These are phyloP conservation scores for Standfussiana lucernea DNA, from an alignment of 2,888 invertebrate species.

Conservation along the genomic window DNA sequence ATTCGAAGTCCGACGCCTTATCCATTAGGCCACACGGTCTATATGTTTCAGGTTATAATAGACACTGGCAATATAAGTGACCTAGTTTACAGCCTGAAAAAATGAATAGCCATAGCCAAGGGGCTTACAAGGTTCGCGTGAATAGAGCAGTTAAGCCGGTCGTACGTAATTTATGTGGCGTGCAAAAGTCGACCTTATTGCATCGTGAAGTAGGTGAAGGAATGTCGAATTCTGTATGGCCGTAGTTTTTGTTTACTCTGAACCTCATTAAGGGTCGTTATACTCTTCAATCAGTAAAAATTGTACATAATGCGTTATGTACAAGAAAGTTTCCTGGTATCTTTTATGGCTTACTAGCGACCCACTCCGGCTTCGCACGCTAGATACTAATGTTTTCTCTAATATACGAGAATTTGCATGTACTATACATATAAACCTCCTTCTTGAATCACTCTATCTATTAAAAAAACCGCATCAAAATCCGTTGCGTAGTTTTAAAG, in stretches of 20 bases:
- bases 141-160: background rate
- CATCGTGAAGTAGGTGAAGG: background rate
- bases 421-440: no score
- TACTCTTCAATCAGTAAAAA: background rate
- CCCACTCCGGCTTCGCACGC: no score
- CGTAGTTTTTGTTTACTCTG: background rate
- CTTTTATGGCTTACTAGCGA: no score
- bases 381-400: no score
- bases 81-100: constrained; percentile 18
- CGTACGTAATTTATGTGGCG: background rate
- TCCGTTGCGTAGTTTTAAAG: no score
- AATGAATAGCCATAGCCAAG: background rate
- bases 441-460: no score
- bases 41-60: constrained; percentile 21
- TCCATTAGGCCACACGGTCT: constrained; percentile 93
- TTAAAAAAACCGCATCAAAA: no score
- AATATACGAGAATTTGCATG: no score
- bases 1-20: constrained; percentile 94
- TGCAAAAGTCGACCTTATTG: background rate
- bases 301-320: no score
- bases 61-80: background rate
- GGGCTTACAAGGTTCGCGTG: background rate
- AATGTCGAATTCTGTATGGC: background rate
- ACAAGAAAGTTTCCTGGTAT: no score
- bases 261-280: background rate